Evolutionary conservation across 2,888 invertebrate genomes (phyloP), one percentile per base, ranked within the genome.

Genomic region (Stenichneumon culpator): DNA sequence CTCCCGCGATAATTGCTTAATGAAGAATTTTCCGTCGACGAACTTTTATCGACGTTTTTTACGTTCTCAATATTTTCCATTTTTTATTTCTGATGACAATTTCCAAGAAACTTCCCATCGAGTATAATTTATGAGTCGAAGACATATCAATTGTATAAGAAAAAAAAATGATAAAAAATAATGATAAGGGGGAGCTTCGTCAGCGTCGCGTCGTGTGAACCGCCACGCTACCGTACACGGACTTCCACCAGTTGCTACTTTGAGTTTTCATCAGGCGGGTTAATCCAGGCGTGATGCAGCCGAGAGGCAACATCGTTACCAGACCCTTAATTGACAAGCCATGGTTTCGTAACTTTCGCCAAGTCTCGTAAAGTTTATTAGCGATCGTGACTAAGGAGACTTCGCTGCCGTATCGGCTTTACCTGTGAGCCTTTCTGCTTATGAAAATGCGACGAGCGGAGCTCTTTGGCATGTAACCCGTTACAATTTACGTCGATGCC

Each of bases 321-420:
- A 67, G 87, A 86, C 86, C 86, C 80, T 90, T 90, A 91, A 91
- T 90, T 90, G 89, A 90, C 88, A 88, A 87, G 84, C 80, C 89
- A 84, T 86, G 44, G 90, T 88, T 87, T 88, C 86, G 73, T 78
- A 87, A 88, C 86, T 88, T 87, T 78, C 77, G 54, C 54, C 65
- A 85, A 79, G 79, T 83, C 65, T 73, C 80, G 63, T 83, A 65
- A 73, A 82, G 80, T 78, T 86, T 86, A 79, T 87, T 86, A 87
- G 69, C 68, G 72, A 70, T 72, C 80, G 79, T 57, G 36, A 44
- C 73, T 72, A 47, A 79, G 69, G 39, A 73, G 65, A 73, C 54
- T 72, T 63, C 52, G 28, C 19, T 39, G 73, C 57, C 39, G 32
- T 57, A 80, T 73, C 28, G 25, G 57, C 22, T 57, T 25, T 57